phyloP scores from a whole-genome alignment of 2,888 invertebrate genomes.

The Aelia acuminata region DNA sequence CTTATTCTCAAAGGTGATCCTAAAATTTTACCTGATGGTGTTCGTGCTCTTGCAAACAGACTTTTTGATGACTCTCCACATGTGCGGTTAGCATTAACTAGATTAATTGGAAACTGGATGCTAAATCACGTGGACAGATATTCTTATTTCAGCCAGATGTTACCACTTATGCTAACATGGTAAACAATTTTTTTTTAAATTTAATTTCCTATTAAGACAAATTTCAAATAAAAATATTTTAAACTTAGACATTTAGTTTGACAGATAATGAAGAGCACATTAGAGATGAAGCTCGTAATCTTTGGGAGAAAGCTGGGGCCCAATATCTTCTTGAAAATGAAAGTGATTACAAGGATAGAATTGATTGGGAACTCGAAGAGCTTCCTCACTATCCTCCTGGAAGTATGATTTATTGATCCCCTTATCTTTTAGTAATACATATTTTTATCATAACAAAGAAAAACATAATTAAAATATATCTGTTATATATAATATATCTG shows the following conservation, averaged over 20 bases:
- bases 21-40: conserved; percentile 80
- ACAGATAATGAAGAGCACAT: conserved; percentile 86
- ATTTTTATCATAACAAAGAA: too few species aligned
- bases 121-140: conserved; percentile 86
- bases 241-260: conserved; percentile 71
- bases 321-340: conserved; percentile 90
- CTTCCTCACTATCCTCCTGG: conserved; percentile 82
- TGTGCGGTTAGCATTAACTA: conserved; percentile 83
- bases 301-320: conserved; percentile 83
- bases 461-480: too few species aligned
- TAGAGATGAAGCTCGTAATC: conserved; percentile 74
- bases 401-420: conserved; percentile 69
- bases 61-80: conserved; percentile 87
- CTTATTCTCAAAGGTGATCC: conserved; percentile 79
- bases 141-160: conserved; percentile 87
- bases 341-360: conserved; percentile 85
- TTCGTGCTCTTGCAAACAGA: conserved; percentile 87
- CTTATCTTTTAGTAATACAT: background rate
- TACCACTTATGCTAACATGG: conserved; percentile 89
- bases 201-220: background rate
- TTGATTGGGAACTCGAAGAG: conserved; percentile 80
- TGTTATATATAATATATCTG: too few species aligned
- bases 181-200: conserved; percentile 68
- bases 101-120: conserved; percentile 85
- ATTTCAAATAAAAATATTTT: conserved; percentile 49